phyloP scores from a whole-genome alignment of 2,888 invertebrate species.

The Thelaira solivaga region DNA sequence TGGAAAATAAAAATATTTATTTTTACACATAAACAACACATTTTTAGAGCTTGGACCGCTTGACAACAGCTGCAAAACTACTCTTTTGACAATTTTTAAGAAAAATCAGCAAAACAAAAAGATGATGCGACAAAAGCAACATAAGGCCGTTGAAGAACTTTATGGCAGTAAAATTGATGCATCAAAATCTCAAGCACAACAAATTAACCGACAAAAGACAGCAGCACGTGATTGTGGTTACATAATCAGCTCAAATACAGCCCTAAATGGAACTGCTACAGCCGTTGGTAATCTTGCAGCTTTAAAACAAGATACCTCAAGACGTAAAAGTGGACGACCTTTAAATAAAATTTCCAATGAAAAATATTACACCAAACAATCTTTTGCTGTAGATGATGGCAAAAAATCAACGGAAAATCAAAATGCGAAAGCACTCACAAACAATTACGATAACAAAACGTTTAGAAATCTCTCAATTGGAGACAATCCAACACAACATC shows the following conservation, averaged over 20 bases:
- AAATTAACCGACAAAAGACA: conserved; percentile 3
- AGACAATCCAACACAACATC: conserved; percentile 23
- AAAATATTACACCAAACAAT: conserved; percentile 51
- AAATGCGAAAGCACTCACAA: conserved; percentile 46
- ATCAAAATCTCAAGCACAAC: conserved; percentile 60
- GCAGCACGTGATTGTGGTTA: conserved; percentile 46
- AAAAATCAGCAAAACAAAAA: conserved; percentile 16
- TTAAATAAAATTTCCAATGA: conserved; percentile 16
- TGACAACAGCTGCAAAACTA: too few species aligned
- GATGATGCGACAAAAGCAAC: conserved; percentile 72
- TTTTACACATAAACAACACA: background rate
- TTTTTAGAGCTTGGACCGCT: too few species aligned
- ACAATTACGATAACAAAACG: conserved; percentile 57
- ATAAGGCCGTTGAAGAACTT: conserved; percentile 72
- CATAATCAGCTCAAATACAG: conserved; percentile 57
- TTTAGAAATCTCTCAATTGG: conserved; percentile 15
- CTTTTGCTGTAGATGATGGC: conserved; percentile 30
- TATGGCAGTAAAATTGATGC: conserved; percentile 69
- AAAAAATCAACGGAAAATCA: conserved; percentile 7
- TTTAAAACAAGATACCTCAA: conserved; percentile 24
- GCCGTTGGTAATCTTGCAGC: background rate
- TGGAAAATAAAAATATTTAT: background rate
- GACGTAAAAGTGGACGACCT: conserved; percentile 53
- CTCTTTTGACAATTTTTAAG: background rate
- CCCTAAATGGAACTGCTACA: conserved; percentile 18